phyloP scores from a whole-genome alignment of 2,797 vertebrate species.

The Betta splendens region DNA sequence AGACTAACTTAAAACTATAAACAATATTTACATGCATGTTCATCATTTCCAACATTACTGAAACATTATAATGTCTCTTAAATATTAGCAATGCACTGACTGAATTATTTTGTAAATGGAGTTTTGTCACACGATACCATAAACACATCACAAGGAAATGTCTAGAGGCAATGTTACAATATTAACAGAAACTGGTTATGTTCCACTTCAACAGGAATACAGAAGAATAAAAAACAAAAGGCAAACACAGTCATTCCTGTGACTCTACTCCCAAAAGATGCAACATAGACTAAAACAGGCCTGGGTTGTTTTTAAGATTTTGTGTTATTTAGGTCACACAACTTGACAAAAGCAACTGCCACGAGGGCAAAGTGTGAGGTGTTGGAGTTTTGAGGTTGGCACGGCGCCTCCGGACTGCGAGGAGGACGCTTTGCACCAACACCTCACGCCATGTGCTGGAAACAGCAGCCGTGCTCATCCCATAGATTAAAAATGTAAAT shows the following conservation, averaged over 20 bases:
- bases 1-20: too few relatives aligned
- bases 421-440: constrained; percentile 33
- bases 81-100: too few relatives aligned
- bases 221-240: not conserved
- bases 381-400: constrained; percentile 33
- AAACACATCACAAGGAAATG: too few relatives aligned
- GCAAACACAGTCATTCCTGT: not conserved
- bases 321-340: constrained; percentile 55
- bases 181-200: too few relatives aligned
- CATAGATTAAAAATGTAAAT: constrained; percentile 20
- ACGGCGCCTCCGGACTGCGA: constrained; percentile 9
- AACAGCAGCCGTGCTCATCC: constrained; percentile 20
- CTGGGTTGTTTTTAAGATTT: constrained; percentile 7
- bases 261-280: constrained; percentile 1
- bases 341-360: constrained; percentile 24
- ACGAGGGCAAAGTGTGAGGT: constrained; percentile 39
- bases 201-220: constrained; percentile 2
- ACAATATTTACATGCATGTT: too few relatives aligned
- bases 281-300: not conserved
- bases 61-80: too few relatives aligned
- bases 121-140: too few relatives aligned
- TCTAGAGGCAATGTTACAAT: too few relatives aligned
- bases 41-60: too few relatives aligned
- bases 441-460: not conserved
- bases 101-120: too few relatives aligned